Evolutionary conservation across 2,113 vertebrate species (phyloP).

Genomic region (Cathartes aura): DNA sequence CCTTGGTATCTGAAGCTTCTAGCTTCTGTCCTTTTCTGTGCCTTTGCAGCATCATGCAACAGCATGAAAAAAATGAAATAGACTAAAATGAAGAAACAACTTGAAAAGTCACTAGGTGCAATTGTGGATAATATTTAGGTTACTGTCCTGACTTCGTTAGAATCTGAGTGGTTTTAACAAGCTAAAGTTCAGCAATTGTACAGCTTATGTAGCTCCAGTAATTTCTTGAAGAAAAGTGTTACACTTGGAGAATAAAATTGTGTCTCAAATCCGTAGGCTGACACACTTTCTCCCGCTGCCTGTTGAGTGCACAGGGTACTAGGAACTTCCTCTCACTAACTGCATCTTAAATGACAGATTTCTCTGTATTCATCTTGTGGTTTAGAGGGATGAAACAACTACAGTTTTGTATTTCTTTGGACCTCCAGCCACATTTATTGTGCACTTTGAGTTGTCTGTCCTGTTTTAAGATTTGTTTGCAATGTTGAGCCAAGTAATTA

Average conservation of each 20-base stretch:
- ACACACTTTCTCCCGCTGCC: background rate
- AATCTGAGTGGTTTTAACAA: background rate
- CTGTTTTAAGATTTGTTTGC: background rate
- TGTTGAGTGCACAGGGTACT: background rate
- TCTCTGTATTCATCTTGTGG: background rate
- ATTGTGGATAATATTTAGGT: background rate
- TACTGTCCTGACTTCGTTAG: background rate
- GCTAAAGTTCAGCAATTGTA: background rate
- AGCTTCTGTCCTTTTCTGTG: background rate
- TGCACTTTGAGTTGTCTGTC: background rate
- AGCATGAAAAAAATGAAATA: background rate
- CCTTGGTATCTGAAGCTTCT: background rate
- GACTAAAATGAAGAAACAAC: background rate
- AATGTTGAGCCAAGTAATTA: background rate
- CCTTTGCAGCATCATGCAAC: background rate
- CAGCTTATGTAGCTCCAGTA: background rate
- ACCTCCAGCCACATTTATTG: background rate
- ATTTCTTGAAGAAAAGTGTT: background rate
- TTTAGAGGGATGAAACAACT: background rate
- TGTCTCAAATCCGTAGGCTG: background rate
- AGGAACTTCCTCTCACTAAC: background rate
- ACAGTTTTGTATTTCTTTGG: background rate
- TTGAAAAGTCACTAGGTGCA: background rate
- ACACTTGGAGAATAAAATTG: background rate
- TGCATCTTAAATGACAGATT: background rate